Conservation (phyloP, 2,113 vertebrate genomes). For the Channa argus region DNA sequence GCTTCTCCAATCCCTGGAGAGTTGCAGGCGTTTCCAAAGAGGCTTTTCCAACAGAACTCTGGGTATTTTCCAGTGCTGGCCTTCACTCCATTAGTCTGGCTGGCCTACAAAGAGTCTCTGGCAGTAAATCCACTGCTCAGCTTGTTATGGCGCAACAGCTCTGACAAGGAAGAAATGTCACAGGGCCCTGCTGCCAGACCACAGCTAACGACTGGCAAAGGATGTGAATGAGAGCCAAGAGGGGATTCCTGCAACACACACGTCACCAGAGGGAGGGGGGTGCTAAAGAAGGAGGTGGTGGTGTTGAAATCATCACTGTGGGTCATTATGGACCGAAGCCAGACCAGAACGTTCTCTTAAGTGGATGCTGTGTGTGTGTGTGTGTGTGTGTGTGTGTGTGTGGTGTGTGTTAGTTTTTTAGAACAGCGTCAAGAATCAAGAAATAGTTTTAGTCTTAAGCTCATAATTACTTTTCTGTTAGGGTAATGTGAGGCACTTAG, state of each 20-base stretch:
- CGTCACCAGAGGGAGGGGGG: conserved; percentile 21
- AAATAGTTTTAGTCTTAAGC: too few species aligned
- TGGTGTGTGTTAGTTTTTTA: neutral
- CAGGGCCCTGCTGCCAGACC: conserved; percentile 69
- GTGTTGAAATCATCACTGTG: conserved; percentile 28
- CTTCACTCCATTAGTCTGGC: conserved; percentile 70
- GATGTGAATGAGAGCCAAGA: conserved; percentile 51
- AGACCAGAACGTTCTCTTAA: neutral
- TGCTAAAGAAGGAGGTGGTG: neutral
- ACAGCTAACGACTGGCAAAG: conserved; percentile 68
- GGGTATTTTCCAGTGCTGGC: conserved; percentile 74
- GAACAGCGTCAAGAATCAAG: too few species aligned
- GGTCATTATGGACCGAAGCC: conserved; percentile 17
- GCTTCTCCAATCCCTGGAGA: conserved; percentile 52
- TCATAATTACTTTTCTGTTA: too few species aligned
- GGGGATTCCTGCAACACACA: conserved; percentile 72
- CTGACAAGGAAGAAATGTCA: conserved; percentile 73
- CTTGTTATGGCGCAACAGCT: conserved; percentile 69
- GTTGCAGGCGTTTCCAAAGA: conserved; percentile 66
- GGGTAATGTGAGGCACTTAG: too few species aligned
- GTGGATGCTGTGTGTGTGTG: neutral
- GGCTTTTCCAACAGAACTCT: conserved; percentile 68
- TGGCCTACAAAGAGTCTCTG: conserved; percentile 65
- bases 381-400: conserved; percentile 5
- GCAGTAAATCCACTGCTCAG: conserved; percentile 74